Percentiles rank a stretch among this genome's conserved stretches.
phyloP scores from a whole-genome alignment of 2,888 invertebrate species.

The Busseola fusca region DNA sequence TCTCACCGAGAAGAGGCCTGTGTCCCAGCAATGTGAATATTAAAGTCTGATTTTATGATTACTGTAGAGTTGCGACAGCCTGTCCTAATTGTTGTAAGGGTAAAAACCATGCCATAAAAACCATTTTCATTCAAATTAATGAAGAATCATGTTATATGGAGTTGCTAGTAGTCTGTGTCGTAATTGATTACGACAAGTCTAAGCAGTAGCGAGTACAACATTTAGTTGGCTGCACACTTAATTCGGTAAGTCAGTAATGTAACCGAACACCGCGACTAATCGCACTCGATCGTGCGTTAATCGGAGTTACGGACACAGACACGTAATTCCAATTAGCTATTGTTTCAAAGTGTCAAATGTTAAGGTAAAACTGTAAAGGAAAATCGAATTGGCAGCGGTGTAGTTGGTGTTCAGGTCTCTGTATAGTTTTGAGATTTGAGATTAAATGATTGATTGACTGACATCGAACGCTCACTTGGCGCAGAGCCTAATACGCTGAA shows the following conservation, averaged over 20 bases:
- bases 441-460: neutral
- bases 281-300: slow-evolving; percentile 53
- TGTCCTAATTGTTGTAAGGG: neutral
- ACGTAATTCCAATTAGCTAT: slow-evolving; percentile 47
- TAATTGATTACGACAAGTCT: slow-evolving; percentile 37
- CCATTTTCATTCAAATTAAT: neutral
- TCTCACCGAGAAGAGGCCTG: too few species aligned
- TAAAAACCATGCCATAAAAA: neutral
- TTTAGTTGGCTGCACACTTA: slow-evolving; percentile 34
- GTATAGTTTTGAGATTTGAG: neutral
- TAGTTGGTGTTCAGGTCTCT: neutral
- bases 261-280: slow-evolving; percentile 53
- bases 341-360: slow-evolving; percentile 46
- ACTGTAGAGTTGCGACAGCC: neutral
- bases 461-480: neutral
- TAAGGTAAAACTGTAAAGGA: slow-evolving; percentile 24
- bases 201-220: slow-evolving; percentile 16
- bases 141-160: neutral
- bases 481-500: neutral
- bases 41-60: neutral
- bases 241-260: slow-evolving; percentile 37
- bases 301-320: slow-evolving; percentile 41
- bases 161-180: slow-evolving; percentile 3
- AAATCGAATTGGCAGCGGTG: neutral
- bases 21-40: too few species aligned